Evolutionary conservation across 2,888 invertebrate genomes (phyloP), one percentile per base, ranked within the genome.

Genomic region (Orchesellides sinensis): DNA sequence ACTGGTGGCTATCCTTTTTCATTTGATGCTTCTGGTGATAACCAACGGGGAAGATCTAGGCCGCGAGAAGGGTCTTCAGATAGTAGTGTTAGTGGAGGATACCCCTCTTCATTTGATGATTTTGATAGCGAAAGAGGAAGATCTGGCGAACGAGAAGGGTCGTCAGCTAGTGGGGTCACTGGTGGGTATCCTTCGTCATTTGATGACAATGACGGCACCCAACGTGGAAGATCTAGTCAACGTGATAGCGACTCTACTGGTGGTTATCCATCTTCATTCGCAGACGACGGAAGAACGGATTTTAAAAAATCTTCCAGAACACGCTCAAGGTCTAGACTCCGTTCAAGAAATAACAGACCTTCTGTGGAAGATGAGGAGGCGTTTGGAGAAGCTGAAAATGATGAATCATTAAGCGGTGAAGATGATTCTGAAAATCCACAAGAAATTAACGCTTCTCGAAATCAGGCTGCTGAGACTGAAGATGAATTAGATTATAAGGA

Each of bases 381-480:
- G 1, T 1, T n/a, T 63, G 66, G 35, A 32, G 63, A 66, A 32
- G 17, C 21, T 40, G 56, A 40, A 59, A 47, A 10, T 6, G 70
- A 56, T 47, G 72, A 59, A 23, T 10, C 66, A 17, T 2, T 8
- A 49, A 8, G 47, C 27, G 52, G 23, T 3, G 70, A 70, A 4
- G 56, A 54, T 70, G 70, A 54, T 10, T 21, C 35, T 23, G 35
- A 12, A 4, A 54, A 52, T 29, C n/a, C n/a, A n/a, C 32, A 70
- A n/a, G 70, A 23, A 35, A 35, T 54, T 32, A 12, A 21, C 2
- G 25, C 23, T n/a, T n/a, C n/a, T n/a, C n/a, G n/a, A n/a, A n/a
- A n/a, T 35, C 12, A 19, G 3, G 63, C 21, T n/a, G 72, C 59
- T 25, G 23, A 23, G 10, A 27, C 8, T 49, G 40, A 14, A 21